Conservation (phyloP, 1,140 invertebrate species). For the Luehdorfia chinensis region DNA sequence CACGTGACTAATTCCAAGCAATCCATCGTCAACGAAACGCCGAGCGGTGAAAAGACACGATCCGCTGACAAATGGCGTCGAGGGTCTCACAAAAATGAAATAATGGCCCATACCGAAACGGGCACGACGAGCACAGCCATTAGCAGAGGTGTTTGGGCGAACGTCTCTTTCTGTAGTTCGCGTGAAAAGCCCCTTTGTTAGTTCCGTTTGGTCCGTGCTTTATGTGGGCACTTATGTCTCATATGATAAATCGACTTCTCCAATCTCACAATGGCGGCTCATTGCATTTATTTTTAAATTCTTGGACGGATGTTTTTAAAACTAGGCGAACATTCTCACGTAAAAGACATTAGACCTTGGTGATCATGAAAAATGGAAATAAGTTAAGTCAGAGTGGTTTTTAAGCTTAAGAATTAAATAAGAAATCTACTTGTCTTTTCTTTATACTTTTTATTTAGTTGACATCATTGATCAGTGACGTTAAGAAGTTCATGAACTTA, state of each 20-base stretch:
- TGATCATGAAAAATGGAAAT: constrained; percentile 6
- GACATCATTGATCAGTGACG: too few species aligned
- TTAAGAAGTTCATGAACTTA: too few species aligned
- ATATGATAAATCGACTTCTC: constrained; percentile 67
- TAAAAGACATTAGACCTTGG: constrained; percentile 11
- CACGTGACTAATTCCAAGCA: constrained; percentile 73
- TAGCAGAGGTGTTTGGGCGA: constrained; percentile 73
- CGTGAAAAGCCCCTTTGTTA: constrained; percentile 72
- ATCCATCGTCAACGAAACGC: constrained; percentile 69
- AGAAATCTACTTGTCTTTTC: too few species aligned
- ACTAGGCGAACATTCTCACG: constrained; percentile 8
- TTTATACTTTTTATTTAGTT: too few species aligned
- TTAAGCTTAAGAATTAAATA: too few species aligned
- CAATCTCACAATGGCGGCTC: constrained; percentile 55
- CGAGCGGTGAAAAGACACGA: constrained; percentile 70
- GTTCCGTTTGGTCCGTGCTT: constrained; percentile 68
- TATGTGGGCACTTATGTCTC: constrained; percentile 67
- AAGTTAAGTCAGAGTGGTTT: not conserved
- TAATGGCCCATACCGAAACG: constrained; percentile 70
- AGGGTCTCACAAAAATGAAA: constrained; percentile 73
- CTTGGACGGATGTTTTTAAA: constrained; percentile 29
- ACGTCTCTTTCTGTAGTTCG: constrained; percentile 68
- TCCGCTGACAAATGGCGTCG: constrained; percentile 71
- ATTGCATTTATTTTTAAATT: constrained; percentile 50
- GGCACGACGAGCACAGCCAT: constrained; percentile 61